Conservation (phyloP, 2,113 vertebrate genomes). For the Lagopus muta region DNA sequence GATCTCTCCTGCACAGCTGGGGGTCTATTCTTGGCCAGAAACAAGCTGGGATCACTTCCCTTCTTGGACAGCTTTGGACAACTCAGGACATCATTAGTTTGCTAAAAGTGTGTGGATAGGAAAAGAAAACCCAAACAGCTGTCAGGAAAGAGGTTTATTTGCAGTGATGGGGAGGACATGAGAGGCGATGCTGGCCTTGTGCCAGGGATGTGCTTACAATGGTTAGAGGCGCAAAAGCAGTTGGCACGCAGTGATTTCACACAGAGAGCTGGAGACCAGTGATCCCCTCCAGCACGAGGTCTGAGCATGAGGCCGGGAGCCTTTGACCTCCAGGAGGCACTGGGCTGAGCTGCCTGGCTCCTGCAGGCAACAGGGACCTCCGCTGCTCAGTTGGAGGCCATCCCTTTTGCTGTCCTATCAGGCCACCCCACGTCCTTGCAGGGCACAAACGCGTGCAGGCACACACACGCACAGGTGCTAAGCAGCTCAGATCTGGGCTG, state of each 20-base stretch:
- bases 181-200: not conserved
- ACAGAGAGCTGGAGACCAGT: not conserved
- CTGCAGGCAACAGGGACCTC: not conserved
- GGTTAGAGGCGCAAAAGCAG: not conserved
- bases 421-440: not conserved
- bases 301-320: not conserved
- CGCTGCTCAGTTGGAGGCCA: not conserved
- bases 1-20: not conserved
- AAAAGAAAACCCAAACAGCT: not conserved
- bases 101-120: not conserved
- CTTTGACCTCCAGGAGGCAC: not conserved
- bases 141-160: conserved; percentile 20
- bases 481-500: not conserved
- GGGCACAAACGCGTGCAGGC: not conserved
- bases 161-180: not conserved
- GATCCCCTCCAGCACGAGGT: not conserved
- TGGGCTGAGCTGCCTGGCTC: rapidly evolving
- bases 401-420: not conserved
- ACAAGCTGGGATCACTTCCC: not conserved
- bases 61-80: not conserved
- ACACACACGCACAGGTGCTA: not conserved
- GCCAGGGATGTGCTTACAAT: not conserved
- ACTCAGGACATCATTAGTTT: not conserved
- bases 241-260: not conserved
- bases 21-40: not conserved